Conservation (phyloP, 2,888 invertebrate genomes). For the Apodemia hepburni region DNA sequence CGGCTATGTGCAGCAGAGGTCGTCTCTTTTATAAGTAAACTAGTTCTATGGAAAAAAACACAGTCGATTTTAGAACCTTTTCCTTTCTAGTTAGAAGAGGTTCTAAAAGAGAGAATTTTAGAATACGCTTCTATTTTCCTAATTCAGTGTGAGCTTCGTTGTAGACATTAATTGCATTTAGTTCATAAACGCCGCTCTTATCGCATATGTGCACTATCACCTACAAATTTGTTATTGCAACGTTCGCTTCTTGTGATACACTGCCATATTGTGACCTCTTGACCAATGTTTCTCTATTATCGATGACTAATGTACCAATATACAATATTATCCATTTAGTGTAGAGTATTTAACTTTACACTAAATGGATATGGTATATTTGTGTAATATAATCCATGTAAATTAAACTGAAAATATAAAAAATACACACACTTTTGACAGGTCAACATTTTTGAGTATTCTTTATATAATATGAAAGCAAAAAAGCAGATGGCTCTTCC, state of each 20-base stretch:
- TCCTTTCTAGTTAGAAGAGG: no score
- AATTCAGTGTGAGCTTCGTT: not conserved
- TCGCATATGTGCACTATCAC: not conserved
- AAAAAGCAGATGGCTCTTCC: no score
- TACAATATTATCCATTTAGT: not conserved
- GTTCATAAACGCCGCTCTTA: conserved; percentile 2
- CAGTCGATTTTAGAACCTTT: no score
- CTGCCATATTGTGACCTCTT: conserved; percentile 10
- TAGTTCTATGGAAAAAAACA: no score
- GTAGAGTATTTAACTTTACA: not conserved
- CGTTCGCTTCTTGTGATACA: conserved; percentile 1
- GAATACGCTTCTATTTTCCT: not conserved
- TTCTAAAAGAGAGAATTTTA: not conserved
- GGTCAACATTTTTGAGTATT: no score
- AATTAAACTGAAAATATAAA: no score
- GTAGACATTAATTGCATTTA: not conserved
- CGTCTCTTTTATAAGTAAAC: no score
- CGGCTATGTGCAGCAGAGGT: no score
- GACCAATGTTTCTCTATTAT: not conserved
- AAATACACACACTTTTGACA: no score
- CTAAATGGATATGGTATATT: no score
- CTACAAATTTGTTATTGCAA: conserved; percentile 11
- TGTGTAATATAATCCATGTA: not conserved
- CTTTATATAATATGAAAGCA: no score
- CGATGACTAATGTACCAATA: not conserved